phyloP scores from a whole-genome alignment of 2,888 invertebrate species.

The Coleophora deauratella region DNA sequence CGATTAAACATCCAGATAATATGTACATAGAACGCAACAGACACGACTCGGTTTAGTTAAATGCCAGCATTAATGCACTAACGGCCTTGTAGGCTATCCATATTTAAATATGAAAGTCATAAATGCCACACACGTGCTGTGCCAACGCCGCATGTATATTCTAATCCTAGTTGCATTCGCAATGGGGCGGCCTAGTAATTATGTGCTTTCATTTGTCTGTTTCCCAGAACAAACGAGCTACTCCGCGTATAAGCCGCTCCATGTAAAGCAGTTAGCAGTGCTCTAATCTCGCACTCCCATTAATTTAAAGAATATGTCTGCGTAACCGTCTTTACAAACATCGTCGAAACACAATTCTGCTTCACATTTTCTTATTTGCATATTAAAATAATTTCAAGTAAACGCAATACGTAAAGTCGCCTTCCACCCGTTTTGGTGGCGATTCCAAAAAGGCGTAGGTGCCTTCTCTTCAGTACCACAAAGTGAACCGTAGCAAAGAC shows the following conservation, averaged over 20 bases:
- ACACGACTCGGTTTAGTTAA: background rate
- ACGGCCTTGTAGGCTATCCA: constrained; percentile 2
- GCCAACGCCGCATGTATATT: constrained; percentile 68
- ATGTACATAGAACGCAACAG: background rate
- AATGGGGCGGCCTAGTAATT: constrained; percentile 71
- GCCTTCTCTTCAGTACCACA: constrained; percentile 25
- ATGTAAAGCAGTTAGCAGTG: constrained; percentile 72
- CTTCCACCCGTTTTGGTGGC: constrained; percentile 37
- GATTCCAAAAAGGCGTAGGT: constrained; percentile 36
- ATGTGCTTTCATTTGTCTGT: constrained; percentile 73
- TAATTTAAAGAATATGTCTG: constrained; percentile 73
- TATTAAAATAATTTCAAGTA: constrained; percentile 74
- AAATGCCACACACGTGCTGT: constrained; percentile 67
- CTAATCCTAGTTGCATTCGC: constrained; percentile 71
- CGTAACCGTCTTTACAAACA: constrained; percentile 64
- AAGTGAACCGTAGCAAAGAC: constrained; percentile 37
- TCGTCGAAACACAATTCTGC: constrained; percentile 68
- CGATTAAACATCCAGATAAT: background rate
- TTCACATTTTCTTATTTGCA: constrained; percentile 74
- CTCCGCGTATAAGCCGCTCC: constrained; percentile 59
- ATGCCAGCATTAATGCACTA: background rate
- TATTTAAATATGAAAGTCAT: constrained; percentile 65
- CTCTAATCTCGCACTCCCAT: constrained; percentile 70
- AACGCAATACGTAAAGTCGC: constrained; percentile 68
- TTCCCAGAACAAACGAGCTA: constrained; percentile 65